phyloP scores from a whole-genome alignment of 2,113 vertebrate genomes.

The Falco punctatus region DNA sequence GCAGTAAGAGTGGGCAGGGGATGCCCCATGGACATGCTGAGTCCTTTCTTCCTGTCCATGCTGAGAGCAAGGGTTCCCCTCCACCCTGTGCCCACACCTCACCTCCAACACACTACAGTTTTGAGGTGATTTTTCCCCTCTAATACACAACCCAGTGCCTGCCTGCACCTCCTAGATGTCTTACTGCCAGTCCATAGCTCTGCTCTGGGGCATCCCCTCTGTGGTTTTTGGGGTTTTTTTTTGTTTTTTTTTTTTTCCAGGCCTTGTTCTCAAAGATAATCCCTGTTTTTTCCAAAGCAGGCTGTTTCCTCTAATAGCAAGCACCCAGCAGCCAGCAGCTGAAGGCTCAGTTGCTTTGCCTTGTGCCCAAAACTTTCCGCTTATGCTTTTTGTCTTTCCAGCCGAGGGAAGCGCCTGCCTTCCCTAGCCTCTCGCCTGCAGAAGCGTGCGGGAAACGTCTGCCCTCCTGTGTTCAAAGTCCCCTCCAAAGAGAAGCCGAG shows the following conservation, averaged over 20 bases:
- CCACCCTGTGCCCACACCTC: background rate
- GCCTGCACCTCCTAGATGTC: background rate
- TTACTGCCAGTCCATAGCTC: background rate
- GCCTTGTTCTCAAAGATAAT: background rate
- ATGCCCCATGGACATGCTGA: background rate
- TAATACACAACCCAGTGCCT: background rate
- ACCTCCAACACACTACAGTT: background rate
- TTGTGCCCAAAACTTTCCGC: conserved; percentile 3
- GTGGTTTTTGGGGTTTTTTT: background rate
- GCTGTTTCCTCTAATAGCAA: background rate
- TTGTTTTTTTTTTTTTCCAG: background rate
- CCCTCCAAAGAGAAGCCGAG: conserved; percentile 15
- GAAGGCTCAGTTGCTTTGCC: background rate
- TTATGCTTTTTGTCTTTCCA: background rate
- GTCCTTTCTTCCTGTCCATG: background rate
- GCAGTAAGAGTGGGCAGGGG: background rate
- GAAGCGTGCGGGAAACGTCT: background rate
- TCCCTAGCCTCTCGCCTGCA: conserved; percentile 9
- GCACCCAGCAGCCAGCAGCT: background rate
- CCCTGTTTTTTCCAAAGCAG: background rate
- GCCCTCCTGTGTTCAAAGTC: conserved; percentile 58
- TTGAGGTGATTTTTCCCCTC: background rate
- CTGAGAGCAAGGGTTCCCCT: background rate
- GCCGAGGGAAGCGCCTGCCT: background rate
- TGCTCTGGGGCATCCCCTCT: background rate